Percentiles rank a stretch among this genome's conserved stretches.
phyloP scores from a whole-genome alignment of 1,140 invertebrate species.

The Bombus superbus region DNA sequence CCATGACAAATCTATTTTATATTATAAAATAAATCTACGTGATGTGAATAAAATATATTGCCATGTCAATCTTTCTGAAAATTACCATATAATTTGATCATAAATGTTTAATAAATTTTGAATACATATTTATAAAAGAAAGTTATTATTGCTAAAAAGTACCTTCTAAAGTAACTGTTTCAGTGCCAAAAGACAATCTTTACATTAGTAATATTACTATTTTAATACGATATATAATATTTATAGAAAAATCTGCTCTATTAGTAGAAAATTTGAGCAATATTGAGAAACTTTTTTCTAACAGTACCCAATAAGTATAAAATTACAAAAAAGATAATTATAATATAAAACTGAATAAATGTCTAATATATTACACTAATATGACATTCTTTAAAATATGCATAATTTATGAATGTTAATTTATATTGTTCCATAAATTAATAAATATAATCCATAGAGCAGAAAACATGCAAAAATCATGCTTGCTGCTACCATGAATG shows the following conservation, averaged over 20 bases:
- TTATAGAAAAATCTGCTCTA: background rate
- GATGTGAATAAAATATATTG: background rate
- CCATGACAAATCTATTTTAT: background rate
- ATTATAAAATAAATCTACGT: background rate
- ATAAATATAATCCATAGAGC: slow-evolving; percentile 73
- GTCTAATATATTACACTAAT: background rate
- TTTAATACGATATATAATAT: background rate
- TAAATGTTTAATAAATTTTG: background rate
- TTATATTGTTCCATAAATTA: slow-evolving; percentile 52
- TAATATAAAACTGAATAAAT: background rate
- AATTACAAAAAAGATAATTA: background rate
- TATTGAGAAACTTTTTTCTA: background rate
- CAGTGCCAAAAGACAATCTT: background rate
- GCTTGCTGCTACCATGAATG: slow-evolving; percentile 74
- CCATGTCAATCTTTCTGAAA: background rate
- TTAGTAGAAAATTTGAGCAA: background rate
- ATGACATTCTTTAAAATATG: background rate
- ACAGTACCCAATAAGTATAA: background rate
- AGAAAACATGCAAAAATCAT: slow-evolving; percentile 74
- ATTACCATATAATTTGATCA: background rate
- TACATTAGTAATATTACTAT: background rate
- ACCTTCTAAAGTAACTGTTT: background rate
- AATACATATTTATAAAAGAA: background rate
- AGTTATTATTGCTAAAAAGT: background rate
- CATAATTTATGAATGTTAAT: slow-evolving; percentile 4